phyloP scores from a whole-genome alignment of 2,113 vertebrate genomes.

The Oryzias curvinotus region DNA sequence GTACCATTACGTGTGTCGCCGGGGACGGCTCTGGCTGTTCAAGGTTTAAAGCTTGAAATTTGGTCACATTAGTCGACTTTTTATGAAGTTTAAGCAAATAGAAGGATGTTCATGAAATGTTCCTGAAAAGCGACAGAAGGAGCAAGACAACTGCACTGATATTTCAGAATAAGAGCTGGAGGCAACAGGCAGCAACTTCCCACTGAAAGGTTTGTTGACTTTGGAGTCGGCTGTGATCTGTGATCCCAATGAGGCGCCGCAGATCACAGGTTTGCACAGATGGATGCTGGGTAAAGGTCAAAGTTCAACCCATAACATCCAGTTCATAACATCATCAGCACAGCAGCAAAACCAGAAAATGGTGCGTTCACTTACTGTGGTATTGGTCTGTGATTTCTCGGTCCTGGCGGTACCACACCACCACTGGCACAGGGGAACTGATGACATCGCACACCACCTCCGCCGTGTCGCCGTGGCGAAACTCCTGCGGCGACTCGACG shows the following conservation, averaged over 20 bases:
- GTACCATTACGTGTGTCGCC: too few species aligned
- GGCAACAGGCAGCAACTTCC: not conserved
- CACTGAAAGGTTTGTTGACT: not conserved
- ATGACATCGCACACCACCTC: slow-evolving; percentile 92
- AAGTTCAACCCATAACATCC: too few species aligned
- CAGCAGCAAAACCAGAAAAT: not conserved
- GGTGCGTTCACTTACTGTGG: slow-evolving; percentile 83
- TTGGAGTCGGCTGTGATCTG: not conserved
- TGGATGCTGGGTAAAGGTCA: too few species aligned
- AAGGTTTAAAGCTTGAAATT: too few species aligned
- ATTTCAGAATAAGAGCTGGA: not conserved
- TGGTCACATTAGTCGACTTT: too few species aligned
- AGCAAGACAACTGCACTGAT: not conserved
- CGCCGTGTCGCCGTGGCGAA: slow-evolving; percentile 89
- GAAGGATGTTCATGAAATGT: too few species aligned
- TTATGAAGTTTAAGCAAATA: too few species aligned
- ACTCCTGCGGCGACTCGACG: slow-evolving; percentile 91
- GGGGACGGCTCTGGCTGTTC: too few species aligned
- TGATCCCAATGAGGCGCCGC: not conserved
- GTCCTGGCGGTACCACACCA: slow-evolving; percentile 94
- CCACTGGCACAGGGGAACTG: slow-evolving; percentile 90
- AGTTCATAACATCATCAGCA: too few species aligned
- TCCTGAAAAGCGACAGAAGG: too few species aligned
- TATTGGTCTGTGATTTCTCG: slow-evolving; percentile 86
- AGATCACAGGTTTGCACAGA: not conserved